Evolutionary conservation across 1,140 invertebrate species (phyloP), one percentile per base, ranked within the genome.

Genomic region (Hirudo medicinalis): DNA sequence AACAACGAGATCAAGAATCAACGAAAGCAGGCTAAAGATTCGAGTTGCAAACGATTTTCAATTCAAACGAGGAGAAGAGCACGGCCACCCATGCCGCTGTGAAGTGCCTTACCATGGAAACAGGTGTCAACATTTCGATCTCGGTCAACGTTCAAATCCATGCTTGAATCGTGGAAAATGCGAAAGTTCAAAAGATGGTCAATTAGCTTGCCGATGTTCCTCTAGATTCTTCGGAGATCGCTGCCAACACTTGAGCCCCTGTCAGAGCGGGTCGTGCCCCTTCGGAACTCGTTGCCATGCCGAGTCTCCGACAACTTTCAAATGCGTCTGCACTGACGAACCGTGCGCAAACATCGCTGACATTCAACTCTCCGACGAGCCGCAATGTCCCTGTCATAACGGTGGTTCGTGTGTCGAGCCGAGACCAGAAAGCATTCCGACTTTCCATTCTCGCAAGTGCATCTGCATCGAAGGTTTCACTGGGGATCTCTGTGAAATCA

Each of bases 341-440:
- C 9, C 8, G 22, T 67, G 27, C 43, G 13, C 43, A 49, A 17
- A 49, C 15, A 2, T 17, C 11, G 43, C 3, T 17, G 43, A 49
- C 43, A 49, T 49, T 49, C 43, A 5, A 49, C 32, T 27, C 17
- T 76, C 78, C 72, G 75, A 75, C 0, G 77, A 77, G 66, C 60
- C 1, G 9, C 71, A 73, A 0, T 54, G 90, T 27, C 91, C 91
- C 0, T 96, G 92, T 81, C 89, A 91, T 78, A 96, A 96, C 81
- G 91, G 91, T 2, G 94, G 92, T 0, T 91, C 90, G 0, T 97
- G 94, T 76, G 36, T 68, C 2, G 74, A 25, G 54, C 25, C 75
- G 73, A 69, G 67, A 72, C 11, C 4, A 17, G 43, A 17, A 17
- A 49, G 43, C 43, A 49, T 2, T 49, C 43, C 43, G 3, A 15